phyloP scores from a whole-genome alignment of 2,888 invertebrate species.

The Coecobrya sp. region DNA sequence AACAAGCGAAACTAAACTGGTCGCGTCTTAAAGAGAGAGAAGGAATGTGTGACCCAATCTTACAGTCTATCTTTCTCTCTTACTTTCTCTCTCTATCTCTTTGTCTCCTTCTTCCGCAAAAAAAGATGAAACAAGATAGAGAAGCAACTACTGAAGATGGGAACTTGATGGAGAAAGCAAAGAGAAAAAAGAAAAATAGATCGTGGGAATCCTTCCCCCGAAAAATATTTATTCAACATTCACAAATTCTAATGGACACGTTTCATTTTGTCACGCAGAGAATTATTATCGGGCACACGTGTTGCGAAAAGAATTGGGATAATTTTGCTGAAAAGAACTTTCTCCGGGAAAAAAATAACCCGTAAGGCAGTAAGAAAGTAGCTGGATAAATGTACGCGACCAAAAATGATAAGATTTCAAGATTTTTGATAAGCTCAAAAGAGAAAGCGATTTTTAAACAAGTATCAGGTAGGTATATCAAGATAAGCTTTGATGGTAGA shows the following conservation, averaged over 20 bases:
- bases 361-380: no score
- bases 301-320: not conserved
- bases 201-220: not conserved
- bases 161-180: not conserved
- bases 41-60: conserved; percentile 58
- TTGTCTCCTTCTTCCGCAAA: not conserved
- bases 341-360: no score
- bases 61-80: conserved; percentile 25
- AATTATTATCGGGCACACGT: not conserved
- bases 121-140: not conserved
- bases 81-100: conserved; percentile 14
- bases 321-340: no score
- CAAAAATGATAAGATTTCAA: no score
- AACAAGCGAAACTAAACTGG: conserved; percentile 71
- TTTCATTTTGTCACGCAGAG: not conserved
- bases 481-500: no score
- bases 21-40: not conserved
- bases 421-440: no score
- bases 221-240: not conserved
- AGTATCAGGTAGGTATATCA: no score
- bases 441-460: no score
- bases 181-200: not conserved
- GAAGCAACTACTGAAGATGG: not conserved
- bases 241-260: conserved; percentile 15
- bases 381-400: no score